A percentile compares a stretch with the other conserved stretches of the same genome.
These are phyloP conservation scores for Gymnorhina tibicen DNA, from an alignment of 2,113 vertebrate genomes.

Conservation along the genomic window DNA sequence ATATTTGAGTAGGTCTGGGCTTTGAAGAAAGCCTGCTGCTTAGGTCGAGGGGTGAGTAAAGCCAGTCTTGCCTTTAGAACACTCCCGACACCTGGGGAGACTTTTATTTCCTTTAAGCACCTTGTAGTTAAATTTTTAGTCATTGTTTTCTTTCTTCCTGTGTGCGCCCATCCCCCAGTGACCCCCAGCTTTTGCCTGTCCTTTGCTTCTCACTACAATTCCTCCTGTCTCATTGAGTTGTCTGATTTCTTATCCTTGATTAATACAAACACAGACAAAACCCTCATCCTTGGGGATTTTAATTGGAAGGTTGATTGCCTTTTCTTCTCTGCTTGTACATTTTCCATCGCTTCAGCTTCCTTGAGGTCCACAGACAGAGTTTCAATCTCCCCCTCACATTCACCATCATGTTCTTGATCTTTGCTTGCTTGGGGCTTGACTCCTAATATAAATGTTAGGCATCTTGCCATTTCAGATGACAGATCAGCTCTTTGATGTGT, in stretches of 20 bases:
- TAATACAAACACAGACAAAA: conserved; percentile 45
- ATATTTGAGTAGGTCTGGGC: conserved; percentile 29
- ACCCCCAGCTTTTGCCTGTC: neutral
- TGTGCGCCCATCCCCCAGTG: neutral
- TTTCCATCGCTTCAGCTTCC: conserved; percentile 38
- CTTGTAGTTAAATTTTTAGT: conserved; percentile 56
- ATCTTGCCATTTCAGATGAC: conserved; percentile 63
- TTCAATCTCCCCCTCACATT: neutral
- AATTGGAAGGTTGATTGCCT: conserved; percentile 56
- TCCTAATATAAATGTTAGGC: conserved; percentile 66
- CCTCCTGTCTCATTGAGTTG: conserved; percentile 37
- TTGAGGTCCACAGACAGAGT: neutral
- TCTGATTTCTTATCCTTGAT: conserved; percentile 35
- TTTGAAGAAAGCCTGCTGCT: conserved; percentile 58
- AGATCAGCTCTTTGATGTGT: conserved; percentile 68
- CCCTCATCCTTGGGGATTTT: conserved; percentile 50
- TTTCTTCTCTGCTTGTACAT: conserved; percentile 37
- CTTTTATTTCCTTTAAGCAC: conserved; percentile 50
- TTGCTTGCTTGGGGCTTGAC: conserved; percentile 37
- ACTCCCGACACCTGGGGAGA: conserved; percentile 40
- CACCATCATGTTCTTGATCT: conserved; percentile 24
- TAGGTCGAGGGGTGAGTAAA: conserved; percentile 49
- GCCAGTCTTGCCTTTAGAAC: conserved; percentile 35
- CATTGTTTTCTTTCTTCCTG: conserved; percentile 34
- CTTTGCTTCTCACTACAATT: neutral